Evolutionary conservation across 1,140 invertebrate species (phyloP), one percentile per base, ranked within the genome.

Genomic region (Orius insidiosus): DNA sequence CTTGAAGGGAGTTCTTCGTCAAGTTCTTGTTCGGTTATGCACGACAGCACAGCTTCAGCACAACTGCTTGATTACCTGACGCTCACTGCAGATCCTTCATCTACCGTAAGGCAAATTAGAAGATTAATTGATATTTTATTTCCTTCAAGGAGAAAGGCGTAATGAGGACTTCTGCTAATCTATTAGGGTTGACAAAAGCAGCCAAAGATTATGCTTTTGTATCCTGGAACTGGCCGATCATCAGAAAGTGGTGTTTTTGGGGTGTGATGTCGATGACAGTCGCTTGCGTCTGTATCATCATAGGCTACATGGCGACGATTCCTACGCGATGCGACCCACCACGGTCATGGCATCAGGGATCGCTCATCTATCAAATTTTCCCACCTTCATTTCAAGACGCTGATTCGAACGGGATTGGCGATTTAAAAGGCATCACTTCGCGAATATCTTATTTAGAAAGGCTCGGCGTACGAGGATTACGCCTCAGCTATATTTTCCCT

Each of bases 301-400:
- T 83, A 43, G 72, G 70, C 6, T 70, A 80, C 62, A 76, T 84
- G 14, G 64, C 70, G 10, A 72, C 69, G 1, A 69, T 84, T 59
- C 80, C 80, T 14, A 74, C 68, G 58, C 68, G 68, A 47, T 85
- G 78, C 51, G 76, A 79, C 58, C 76, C 75, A 30, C 53, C 60
- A 6, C 61, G 67, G 2, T 65, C 77, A 45, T 89, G 84, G 84
- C 83, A 81, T 67, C 78, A 84, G 65, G 80, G 82, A 9, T 73
- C 71, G 43, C 65, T 84, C 1, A 76, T 86, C 54, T 87, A 87
- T 57, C 81, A 87, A 63, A 74, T 88, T 45, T 85, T 85, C 54
- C 80, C 81, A 2, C 77, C 77, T 0, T 82, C 80, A 36, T 87
- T 85, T 57, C 72, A 81, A 58, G 82, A 85, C 56, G 75, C 76